A percentile compares a stretch with the other conserved stretches of the same genome.
Conservation (phyloP, 2,888 invertebrate genomes). For the Sinopyrophorus schimmeli region DNA sequence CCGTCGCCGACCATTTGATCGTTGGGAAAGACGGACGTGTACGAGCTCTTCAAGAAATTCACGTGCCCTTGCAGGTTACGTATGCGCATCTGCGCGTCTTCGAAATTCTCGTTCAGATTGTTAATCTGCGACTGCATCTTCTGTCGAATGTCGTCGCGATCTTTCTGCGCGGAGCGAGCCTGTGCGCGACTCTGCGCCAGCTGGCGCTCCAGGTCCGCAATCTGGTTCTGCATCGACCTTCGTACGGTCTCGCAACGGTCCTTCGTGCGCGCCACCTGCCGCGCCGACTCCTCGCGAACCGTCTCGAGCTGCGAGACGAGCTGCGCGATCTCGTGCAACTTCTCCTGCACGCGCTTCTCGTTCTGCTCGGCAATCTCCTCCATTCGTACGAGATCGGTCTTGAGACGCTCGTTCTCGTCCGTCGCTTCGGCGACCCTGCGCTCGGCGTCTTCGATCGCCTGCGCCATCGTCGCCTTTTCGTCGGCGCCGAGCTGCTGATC, state of each 20-base stretch:
- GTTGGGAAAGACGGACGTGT: conserved; percentile 45
- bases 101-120: conserved; percentile 68
- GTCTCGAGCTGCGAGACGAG: conserved; percentile 67
- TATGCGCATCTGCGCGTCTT: conserved; percentile 67
- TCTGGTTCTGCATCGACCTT: conserved; percentile 65
- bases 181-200: conserved; percentile 67
- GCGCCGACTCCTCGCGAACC: conserved; percentile 68
- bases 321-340: conserved; percentile 69
- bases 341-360: conserved; percentile 67
- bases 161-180: conserved; percentile 67
- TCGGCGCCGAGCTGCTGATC: conserved; percentile 58
- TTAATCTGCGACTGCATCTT: conserved; percentile 71
- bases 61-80: conserved; percentile 67
- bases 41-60: conserved; percentile 60
- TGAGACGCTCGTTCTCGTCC: conserved; percentile 47
- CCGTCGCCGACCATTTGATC: conserved; percentile 28
- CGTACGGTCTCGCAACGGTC: conserved; percentile 64
- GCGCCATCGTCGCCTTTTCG: conserved; percentile 52
- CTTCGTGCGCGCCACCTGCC: conserved; percentile 53
- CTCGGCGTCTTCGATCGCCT: conserved; percentile 48
- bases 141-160: conserved; percentile 70
- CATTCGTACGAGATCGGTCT: conserved; percentile 57
- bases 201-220: conserved; percentile 69
- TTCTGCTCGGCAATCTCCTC: conserved; percentile 63
- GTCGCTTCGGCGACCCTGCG: conserved; percentile 44